Conservation (phyloP, 2,797 vertebrate species). For the Simalia tracyae region DNA sequence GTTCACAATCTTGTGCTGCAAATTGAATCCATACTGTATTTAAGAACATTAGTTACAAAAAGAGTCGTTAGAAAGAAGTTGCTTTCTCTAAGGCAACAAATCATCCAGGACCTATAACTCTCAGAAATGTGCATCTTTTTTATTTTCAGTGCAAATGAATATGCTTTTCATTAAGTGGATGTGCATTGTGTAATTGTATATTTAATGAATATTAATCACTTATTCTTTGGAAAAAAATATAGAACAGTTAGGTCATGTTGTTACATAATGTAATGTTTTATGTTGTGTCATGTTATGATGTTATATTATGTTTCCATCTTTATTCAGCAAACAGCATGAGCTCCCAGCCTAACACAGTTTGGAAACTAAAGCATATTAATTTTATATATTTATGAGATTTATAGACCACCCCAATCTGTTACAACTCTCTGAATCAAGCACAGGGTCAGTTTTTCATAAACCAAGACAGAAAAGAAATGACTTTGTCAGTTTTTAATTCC, state of each 20-base stretch:
- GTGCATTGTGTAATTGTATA: neutral
- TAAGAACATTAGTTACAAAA: neutral
- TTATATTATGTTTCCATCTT: neutral
- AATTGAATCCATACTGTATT: conserved; percentile 25
- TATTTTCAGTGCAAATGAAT: conserved; percentile 33
- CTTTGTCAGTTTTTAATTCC: neutral
- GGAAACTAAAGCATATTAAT: neutral
- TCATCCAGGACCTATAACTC: neutral
- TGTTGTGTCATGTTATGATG: neutral
- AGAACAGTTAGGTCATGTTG: neutral
- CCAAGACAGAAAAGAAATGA: neutral
- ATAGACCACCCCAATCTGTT: neutral
- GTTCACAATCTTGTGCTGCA: conserved; percentile 18
- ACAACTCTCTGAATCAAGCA: neutral
- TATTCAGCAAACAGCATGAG: neutral
- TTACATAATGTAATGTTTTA: neutral
- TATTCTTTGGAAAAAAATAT: neutral
- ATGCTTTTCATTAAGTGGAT: neutral
- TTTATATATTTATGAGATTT: neutral
- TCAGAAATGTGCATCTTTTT: conserved; percentile 4
- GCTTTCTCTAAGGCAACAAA: neutral
- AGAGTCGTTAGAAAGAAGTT: conserved; percentile 1
- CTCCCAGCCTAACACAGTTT: neutral
- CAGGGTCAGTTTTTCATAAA: neutral
- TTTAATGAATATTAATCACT: neutral